Base-by-base conservation (phyloP, 2,888 invertebrate species). In the Physocephala rufipes region DNA sequence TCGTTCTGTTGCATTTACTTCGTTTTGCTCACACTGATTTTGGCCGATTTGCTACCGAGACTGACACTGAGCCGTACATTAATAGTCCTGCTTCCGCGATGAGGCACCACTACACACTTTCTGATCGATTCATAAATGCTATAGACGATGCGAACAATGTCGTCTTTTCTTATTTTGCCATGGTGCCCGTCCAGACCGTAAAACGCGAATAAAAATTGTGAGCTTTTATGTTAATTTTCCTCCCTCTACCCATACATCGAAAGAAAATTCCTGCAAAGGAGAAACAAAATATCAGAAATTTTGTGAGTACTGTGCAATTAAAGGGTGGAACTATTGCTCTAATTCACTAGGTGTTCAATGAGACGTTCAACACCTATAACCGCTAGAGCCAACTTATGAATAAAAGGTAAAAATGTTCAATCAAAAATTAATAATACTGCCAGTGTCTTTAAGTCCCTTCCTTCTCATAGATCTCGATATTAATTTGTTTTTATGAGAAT, bases 151-250 rank as follows among this genome's bases (percentile, higher is more conserved):
- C 95, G 95, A 73, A 95, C 94, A 82, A 95, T 93, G 83, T 96
- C 95, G 88, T 95, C 95, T 89, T 95, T 95, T 81, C 95, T 95
- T 87, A 95, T 94, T 87, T 95, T 94, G 71, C 95, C 95, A 84
- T 95, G 94, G 84, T 95, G 94, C 55, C 95, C 95, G 83, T 95
- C 95, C 80, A 96, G 91, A 87, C 95, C 95, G 83, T 95, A 96
- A 73, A 95, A 89, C 45, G 95, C 95, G 85, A 95, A 95, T 36
- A 95, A 95, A 88, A 93, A 93, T 82, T 91, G 91, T 74, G n/a
- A 90, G 84, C 51, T 90, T 90, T 79, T 90, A 89, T 78, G 90
- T 89, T 78, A 90, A 90, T 78, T 88, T 87, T 62, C 91, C 91
- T 77, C 92, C 92, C 79, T 94, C 93, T 79, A 95, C 92, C 78